Evolutionary conservation across 2,113 vertebrate genomes (phyloP).

Genomic region (Planiliza haematocheilus): DNA sequence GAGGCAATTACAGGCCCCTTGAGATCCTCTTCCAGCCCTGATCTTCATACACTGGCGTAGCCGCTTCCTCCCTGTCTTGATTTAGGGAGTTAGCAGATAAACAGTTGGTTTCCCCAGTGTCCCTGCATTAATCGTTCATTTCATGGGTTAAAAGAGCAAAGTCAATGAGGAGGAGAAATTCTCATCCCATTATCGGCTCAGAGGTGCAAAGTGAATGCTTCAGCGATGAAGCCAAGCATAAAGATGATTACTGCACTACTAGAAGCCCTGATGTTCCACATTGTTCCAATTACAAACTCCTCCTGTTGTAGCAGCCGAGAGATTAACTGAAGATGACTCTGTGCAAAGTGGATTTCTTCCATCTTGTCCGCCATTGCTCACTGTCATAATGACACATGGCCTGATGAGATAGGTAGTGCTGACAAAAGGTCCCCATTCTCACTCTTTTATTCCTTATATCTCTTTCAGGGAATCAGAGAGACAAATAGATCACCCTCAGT

Average conservation of each 20-base stretch:
- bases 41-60: not conserved
- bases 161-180: constrained; percentile 68
- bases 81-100: constrained; percentile 56
- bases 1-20: no score
- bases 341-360: constrained; percentile 61
- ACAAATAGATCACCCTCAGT: constrained; percentile 76
- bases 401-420: constrained; percentile 78
- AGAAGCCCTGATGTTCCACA: constrained; percentile 49
- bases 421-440: constrained; percentile 79
- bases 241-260: constrained; percentile 70
- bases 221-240: constrained; percentile 71
- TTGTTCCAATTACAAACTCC: constrained; percentile 68
- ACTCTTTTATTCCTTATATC: constrained; percentile 81
- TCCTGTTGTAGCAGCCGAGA: constrained; percentile 56
- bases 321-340: constrained; percentile 61
- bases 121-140: constrained; percentile 67
- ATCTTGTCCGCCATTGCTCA: constrained; percentile 69
- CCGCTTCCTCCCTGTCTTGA: not conserved
- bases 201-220: constrained; percentile 69
- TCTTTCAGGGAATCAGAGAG: constrained; percentile 81
- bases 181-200: constrained; percentile 69
- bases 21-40: not conserved
- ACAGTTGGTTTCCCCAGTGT: constrained; percentile 49
- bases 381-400: constrained; percentile 83
- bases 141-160: constrained; percentile 68